These are phyloP conservation scores for Parnassius apollo DNA, from an alignment of 2,888 invertebrate genomes.

Conservation along the genomic window DNA sequence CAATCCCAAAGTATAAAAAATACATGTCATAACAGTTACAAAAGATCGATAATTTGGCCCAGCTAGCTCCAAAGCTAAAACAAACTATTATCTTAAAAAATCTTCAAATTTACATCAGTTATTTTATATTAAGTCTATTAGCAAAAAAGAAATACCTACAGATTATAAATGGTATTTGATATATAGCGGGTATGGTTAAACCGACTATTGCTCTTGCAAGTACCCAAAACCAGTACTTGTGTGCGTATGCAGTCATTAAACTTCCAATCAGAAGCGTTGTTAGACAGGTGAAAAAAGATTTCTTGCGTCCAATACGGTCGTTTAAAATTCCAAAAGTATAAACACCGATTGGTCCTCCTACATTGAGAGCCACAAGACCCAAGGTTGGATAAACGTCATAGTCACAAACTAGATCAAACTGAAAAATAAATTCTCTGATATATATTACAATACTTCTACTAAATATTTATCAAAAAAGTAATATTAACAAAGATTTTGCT, in stretches of 20 bases:
- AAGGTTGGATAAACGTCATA: conserved; percentile 93
- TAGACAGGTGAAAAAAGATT: conserved; percentile 92
- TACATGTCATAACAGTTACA: conserved; percentile 95
- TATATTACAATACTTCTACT: background rate
- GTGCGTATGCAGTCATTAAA: conserved; percentile 88
- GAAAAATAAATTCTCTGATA: conserved; percentile 50
- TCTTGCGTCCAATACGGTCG: conserved; percentile 92
- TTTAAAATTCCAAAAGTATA: conserved; percentile 93
- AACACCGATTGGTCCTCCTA: conserved; percentile 94
- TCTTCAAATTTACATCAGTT: too few species aligned
- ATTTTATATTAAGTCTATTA: background rate
- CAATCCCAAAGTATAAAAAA: conserved; percentile 93
- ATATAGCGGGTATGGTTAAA: conserved; percentile 93
- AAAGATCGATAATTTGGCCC: conserved; percentile 95
- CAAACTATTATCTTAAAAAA: background rate
- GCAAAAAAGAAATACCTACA: conserved; percentile 81
- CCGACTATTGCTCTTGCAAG: conserved; percentile 91
- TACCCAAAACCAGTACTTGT: conserved; percentile 92
- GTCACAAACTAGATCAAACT: conserved; percentile 95
- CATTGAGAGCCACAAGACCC: conserved; percentile 91
- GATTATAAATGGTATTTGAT: conserved; percentile 97
- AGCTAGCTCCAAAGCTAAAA: conserved; percentile 92
- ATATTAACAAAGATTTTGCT: too few species aligned
- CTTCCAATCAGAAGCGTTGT: conserved; percentile 90
- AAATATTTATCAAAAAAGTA: background rate